phyloP scores from a whole-genome alignment of 2,113 vertebrate species.

The Salvelinus sp. region DNA sequence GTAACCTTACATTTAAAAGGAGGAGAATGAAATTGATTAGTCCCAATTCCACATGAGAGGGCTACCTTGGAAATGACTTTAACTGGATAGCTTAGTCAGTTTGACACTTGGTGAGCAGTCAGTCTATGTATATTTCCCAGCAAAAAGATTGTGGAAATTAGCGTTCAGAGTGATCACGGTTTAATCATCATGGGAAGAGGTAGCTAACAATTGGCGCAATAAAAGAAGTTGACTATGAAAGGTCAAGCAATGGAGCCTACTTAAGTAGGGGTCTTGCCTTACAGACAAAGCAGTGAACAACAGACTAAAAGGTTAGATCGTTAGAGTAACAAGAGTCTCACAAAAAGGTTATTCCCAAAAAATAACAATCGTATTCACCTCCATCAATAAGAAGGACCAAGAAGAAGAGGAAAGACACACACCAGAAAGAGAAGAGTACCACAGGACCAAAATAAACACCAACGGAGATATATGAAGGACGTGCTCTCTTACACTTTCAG shows the following conservation, averaged over 20 bases:
- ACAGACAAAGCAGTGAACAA: neutral
- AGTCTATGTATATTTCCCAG: neutral
- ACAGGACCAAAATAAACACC: constrained; percentile 22
- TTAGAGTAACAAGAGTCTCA: no score
- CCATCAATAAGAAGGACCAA: neutral
- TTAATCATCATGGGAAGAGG: neutral
- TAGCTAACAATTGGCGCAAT: neutral
- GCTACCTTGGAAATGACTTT: neutral
- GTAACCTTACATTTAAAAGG: neutral
- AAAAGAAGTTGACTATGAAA: neutral
- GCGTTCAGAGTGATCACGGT: neutral
- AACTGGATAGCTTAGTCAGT: neutral
- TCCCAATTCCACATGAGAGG: neutral
- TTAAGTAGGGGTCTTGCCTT: neutral
- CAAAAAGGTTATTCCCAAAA: no score
- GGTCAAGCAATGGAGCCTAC: neutral
- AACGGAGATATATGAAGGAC: constrained; percentile 20
- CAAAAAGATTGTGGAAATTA: neutral
- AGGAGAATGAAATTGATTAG: neutral
- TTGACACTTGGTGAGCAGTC: neutral
- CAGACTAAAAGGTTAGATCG: no score
- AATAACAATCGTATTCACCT: constrained; percentile 20
- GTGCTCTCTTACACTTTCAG: constrained; percentile 70
- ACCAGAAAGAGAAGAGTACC: constrained; percentile 36
- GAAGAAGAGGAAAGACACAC: constrained; percentile 26